phyloP scores from a whole-genome alignment of 2,888 invertebrate genomes.

The Diaprepes abbreviatus region DNA sequence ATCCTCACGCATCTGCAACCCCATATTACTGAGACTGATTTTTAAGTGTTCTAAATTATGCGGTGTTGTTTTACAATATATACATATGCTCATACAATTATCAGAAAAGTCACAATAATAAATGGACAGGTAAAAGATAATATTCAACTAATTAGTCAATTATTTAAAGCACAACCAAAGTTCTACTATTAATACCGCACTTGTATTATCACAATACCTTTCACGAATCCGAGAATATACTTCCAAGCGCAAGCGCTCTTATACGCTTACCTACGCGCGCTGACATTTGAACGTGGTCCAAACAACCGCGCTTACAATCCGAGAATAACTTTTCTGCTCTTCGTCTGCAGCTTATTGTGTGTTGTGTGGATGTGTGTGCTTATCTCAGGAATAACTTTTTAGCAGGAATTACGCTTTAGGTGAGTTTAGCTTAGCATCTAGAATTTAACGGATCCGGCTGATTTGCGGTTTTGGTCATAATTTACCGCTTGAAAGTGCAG shows the following conservation, averaged over 20 bases:
- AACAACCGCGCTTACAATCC: conserved; percentile 30
- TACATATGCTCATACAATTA: too few species aligned
- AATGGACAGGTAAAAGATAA: too few species aligned
- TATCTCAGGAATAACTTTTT: conserved; percentile 34
- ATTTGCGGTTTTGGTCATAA: neutral
- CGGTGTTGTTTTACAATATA: too few species aligned
- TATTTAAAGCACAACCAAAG: too few species aligned
- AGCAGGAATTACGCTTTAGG: conserved; percentile 33
- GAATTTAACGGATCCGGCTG: neutral
- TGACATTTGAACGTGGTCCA: conserved; percentile 39
- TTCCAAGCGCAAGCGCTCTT: conserved; percentile 22
- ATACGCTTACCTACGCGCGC: conserved; percentile 38
- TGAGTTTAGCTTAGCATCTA: conserved; percentile 13
- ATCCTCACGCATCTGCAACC: too few species aligned
- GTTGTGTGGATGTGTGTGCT: conserved; percentile 38
- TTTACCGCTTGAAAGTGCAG: neutral
- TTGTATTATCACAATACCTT: neutral
- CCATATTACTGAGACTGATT: too few species aligned
- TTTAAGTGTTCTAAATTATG: too few species aligned
- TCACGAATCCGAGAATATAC: conserved; percentile 15
- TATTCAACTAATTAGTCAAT: too few species aligned
- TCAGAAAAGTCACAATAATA: too few species aligned
- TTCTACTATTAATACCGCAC: neutral
- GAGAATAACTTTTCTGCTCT: conserved; percentile 46
- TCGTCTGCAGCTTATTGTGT: conserved; percentile 34